A percentile compares a stretch with the other conserved stretches of the same genome.
These are phyloP conservation scores for Turritopsis dohrnii DNA, from an alignment of 30 jellyfish, hydroid and myxozoan species.

Conservation along the genomic window DNA sequence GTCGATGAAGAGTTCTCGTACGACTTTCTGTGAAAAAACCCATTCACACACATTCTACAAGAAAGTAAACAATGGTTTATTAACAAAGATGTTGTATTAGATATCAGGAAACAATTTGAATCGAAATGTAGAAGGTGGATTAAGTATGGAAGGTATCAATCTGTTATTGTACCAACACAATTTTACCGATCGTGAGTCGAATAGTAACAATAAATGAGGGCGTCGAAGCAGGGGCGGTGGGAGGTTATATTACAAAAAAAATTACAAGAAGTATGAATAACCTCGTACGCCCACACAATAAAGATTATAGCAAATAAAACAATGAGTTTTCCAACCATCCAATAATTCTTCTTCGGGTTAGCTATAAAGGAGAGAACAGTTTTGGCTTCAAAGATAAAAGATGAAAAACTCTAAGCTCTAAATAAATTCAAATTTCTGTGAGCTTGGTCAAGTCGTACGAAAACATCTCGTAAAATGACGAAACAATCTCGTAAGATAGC, in stretches of 20 bases:
- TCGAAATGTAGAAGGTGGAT: too few relatives aligned
- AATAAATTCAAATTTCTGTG: too few relatives aligned
- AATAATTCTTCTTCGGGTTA: conserved; percentile 44
- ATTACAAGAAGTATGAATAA: background rate
- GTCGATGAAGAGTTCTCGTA: conserved; percentile 76
- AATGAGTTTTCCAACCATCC: conserved; percentile 75
- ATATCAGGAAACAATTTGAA: too few relatives aligned
- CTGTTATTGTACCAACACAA: too few relatives aligned
- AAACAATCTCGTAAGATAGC: too few relatives aligned
- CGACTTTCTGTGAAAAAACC: conserved; percentile 64
- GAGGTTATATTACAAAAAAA: background rate
- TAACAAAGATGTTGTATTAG: background rate
- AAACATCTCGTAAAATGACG: too few relatives aligned
- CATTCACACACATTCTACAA: conserved; percentile 76
- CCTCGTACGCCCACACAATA: conserved; percentile 94
- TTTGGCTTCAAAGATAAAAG: background rate
- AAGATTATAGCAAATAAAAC: conserved; percentile 60
- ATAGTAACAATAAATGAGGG: too few relatives aligned
- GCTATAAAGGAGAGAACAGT: conserved; percentile 31
- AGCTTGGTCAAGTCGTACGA: too few relatives aligned
- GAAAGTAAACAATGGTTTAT: background rate
- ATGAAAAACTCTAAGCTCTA: too few relatives aligned
- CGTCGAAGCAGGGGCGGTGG: background rate
- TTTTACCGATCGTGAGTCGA: too few relatives aligned
- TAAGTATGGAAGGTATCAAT: too few relatives aligned